phyloP scores from a whole-genome alignment of 1,140 invertebrate genomes.

The Drosophila mauritiana region DNA sequence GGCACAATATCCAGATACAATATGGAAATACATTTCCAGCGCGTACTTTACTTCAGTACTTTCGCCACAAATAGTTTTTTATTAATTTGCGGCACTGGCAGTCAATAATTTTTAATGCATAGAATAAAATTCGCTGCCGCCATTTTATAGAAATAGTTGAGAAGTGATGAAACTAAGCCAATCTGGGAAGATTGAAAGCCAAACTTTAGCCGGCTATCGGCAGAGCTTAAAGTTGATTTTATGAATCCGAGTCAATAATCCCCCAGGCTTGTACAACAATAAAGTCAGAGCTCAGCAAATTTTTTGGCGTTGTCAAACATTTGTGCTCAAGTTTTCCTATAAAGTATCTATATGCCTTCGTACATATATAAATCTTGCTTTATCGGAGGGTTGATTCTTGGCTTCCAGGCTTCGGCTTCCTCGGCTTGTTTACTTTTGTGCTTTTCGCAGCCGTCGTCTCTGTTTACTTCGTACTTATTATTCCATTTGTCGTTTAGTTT shows the following conservation, averaged over 20 bases:
- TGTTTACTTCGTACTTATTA: constrained; percentile 53
- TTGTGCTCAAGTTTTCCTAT: constrained; percentile 28
- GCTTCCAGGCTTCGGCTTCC: constrained; percentile 16
- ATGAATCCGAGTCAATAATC: constrained; percentile 39
- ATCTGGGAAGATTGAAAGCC: constrained; percentile 16
- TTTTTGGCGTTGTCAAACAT: constrained; percentile 25
- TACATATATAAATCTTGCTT: constrained; percentile 22
- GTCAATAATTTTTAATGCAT: constrained; percentile 6
- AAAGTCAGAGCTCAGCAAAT: constrained; percentile 36
- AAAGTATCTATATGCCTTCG: constrained; percentile 24
- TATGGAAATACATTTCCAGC: constrained; percentile 40
- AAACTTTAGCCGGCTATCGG: constrained; percentile 20
- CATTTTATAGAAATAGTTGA: constrained; percentile 36
- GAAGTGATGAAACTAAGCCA: constrained; percentile 33
- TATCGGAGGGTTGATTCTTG: constrained; percentile 19
- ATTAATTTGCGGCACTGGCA: constrained; percentile 9
- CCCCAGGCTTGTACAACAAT: constrained; percentile 27
- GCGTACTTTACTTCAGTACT: constrained; percentile 29
- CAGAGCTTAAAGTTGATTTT: constrained; percentile 45
- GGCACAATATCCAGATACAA: constrained; percentile 13
- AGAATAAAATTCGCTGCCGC: not conserved
- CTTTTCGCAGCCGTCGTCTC: constrained; percentile 47
- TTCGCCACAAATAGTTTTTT: constrained; percentile 4
- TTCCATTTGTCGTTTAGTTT: constrained; percentile 53
- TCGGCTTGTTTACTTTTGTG: constrained; percentile 39